Conservation (phyloP, 2,888 invertebrate genomes). For the Heliconius erato region DNA sequence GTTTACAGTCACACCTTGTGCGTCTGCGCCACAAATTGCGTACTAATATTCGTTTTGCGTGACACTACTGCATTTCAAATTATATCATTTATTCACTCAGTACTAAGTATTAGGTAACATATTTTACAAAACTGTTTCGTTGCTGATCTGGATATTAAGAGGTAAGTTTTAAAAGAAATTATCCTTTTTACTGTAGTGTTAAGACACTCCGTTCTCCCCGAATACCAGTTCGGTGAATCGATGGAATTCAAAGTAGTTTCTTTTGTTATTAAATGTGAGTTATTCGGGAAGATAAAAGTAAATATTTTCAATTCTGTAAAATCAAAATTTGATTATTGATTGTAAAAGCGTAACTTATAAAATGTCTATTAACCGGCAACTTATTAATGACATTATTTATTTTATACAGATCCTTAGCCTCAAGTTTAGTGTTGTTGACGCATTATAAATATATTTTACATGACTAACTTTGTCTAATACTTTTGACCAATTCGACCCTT, state of each 20-base stretch:
- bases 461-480: background rate
- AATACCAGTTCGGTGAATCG: no score
- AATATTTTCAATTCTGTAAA: no score
- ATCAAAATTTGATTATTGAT: no score
- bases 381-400: background rate
- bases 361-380: background rate
- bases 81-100: background rate
- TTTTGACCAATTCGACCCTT: background rate
- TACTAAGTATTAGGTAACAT: background rate
- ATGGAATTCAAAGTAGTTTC: no score
- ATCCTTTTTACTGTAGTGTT: background rate
- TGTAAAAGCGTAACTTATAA: no score
- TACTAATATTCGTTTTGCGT: slow-evolving; percentile 16
- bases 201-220: no score
- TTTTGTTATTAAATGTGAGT: no score
- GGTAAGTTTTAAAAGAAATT: background rate
- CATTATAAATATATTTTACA: background rate
- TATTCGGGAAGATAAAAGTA: no score
- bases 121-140: background rate
- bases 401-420: background rate
- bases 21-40: background rate
- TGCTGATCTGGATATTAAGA: background rate
- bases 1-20: no score
- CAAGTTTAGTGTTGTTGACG: background rate
- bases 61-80: background rate